Evolutionary conservation across 2,888 invertebrate genomes (phyloP).

Genomic region (Caenorhabditis panamensis): DNA sequence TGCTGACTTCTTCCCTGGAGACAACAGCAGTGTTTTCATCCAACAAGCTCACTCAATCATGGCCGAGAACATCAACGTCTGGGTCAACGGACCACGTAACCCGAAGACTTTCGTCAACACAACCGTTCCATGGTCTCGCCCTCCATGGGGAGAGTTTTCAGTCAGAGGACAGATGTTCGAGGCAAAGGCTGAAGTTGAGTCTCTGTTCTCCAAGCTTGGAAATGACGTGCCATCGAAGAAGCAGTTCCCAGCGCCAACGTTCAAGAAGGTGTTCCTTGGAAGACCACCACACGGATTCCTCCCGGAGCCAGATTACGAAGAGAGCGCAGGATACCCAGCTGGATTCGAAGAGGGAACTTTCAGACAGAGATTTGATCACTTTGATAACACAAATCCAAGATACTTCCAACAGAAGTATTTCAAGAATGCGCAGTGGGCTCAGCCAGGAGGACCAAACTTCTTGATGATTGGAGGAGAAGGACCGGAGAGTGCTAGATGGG

Average conservation of each 20-base stretch:
- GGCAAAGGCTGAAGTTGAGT: conserved; percentile 2
- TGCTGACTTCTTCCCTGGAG: conserved; percentile 63
- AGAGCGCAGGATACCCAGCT: conserved; percentile 11
- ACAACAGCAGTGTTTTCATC: conserved; percentile 37
- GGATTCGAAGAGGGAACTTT: conserved; percentile 52
- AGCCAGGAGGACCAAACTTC: conserved; percentile 89
- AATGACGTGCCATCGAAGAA: conserved; percentile 57
- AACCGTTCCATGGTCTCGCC: conserved; percentile 47
- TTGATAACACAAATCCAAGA: conserved; percentile 60
- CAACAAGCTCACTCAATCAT: conserved; percentile 57
- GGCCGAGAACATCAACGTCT: no score
- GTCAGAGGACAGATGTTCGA: background rate
- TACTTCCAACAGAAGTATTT: conserved; percentile 86
- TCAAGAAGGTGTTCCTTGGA: conserved; percentile 57
- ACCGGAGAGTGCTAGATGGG: conserved; percentile 61
- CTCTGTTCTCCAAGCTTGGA: conserved; percentile 17
- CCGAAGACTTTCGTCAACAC: conserved; percentile 49
- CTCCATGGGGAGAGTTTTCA: conserved; percentile 12
- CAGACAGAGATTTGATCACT: conserved; percentile 65
- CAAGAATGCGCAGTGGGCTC: conserved; percentile 87
- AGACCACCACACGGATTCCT: conserved; percentile 65
- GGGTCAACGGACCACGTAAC: conserved; percentile 55
- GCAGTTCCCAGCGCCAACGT: conserved; percentile 27
- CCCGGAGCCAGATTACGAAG: conserved; percentile 41
- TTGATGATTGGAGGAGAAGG: conserved; percentile 95